phyloP scores from a whole-genome alignment of 2,113 vertebrate species.

The Cranoglanis bouderius region DNA sequence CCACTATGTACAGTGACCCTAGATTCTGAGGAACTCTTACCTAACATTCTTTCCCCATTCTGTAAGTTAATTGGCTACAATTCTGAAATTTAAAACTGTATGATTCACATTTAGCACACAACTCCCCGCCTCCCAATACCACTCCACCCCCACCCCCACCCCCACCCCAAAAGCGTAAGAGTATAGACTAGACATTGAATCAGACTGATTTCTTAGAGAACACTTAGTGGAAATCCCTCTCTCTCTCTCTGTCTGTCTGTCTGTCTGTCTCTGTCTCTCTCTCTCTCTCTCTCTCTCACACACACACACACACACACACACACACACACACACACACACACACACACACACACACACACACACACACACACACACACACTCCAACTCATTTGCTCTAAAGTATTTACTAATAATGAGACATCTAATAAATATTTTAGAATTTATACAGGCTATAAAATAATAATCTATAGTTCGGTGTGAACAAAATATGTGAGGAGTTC shows the following conservation, averaged over 20 bases:
- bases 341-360: too few relatives aligned
- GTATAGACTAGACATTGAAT: too few relatives aligned
- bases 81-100: neutral
- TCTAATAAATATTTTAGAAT: neutral
- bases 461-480: neutral
- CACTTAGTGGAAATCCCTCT: too few relatives aligned
- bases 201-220: too few relatives aligned
- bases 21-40: slow-evolving; percentile 31
- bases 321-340: too few relatives aligned
- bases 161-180: too few relatives aligned
- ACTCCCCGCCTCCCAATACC: neutral
- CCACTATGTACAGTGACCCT: neutral
- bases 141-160: too few relatives aligned
- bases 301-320: too few relatives aligned
- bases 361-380: neutral
- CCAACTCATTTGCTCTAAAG: neutral
- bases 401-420: neutral
- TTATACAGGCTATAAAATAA: neutral
- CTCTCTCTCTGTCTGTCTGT: too few relatives aligned
- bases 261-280: too few relatives aligned
- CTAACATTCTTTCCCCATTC: neutral
- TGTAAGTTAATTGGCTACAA: neutral
- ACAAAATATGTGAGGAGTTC: neutral
- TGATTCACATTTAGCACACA: neutral
- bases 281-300: neutral